Conservation (phyloP, 2,888 invertebrate species). For the Phytoseiulus persimilis region DNA sequence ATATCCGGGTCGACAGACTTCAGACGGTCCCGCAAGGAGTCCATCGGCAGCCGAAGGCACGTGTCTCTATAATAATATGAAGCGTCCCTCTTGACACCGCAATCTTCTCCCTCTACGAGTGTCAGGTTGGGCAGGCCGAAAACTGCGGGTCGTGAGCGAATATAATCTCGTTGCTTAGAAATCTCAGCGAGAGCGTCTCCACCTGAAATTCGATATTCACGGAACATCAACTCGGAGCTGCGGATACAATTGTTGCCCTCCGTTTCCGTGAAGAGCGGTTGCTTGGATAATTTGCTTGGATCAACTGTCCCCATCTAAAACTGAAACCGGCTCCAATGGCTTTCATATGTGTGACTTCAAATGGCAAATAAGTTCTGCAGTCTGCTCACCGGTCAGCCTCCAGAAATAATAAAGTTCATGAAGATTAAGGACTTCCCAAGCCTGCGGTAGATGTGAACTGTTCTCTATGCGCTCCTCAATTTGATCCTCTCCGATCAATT, state of each 20-base stretch:
- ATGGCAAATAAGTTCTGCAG: neutral
- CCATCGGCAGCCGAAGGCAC: slow-evolving; percentile 26
- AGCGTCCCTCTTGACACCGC: neutral
- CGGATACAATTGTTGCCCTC: too few relatives aligned
- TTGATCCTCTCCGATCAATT: slow-evolving; percentile 14
- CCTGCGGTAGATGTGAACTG: slow-evolving; percentile 12
- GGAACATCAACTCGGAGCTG: slow-evolving; percentile 11
- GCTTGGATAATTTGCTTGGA: too few relatives aligned
- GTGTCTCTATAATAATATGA: slow-evolving; percentile 17
- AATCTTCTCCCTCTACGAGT: slow-evolving; percentile 15
- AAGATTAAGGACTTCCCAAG: slow-evolving; percentile 40
- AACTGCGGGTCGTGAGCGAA: neutral
- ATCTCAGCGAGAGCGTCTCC: slow-evolving; percentile 33
- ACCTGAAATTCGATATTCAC: slow-evolving; percentile 5
- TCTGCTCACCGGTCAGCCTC: slow-evolving; percentile 44
- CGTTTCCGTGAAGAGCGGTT: too few relatives aligned
- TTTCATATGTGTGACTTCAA: neutral
- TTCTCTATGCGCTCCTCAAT: slow-evolving; percentile 43
- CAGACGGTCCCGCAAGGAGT: slow-evolving; percentile 40
- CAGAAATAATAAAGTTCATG: slow-evolving; percentile 46
- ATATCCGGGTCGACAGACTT: slow-evolving; percentile 41
- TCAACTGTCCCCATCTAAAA: too few relatives aligned
- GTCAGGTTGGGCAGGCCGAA: slow-evolving; percentile 34
- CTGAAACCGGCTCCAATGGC: too few relatives aligned
- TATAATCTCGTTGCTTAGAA: slow-evolving; percentile 34